Evolutionary conservation across 2,797 vertebrate genomes (phyloP).

Genomic region (Phyllotis vaccarum): DNA sequence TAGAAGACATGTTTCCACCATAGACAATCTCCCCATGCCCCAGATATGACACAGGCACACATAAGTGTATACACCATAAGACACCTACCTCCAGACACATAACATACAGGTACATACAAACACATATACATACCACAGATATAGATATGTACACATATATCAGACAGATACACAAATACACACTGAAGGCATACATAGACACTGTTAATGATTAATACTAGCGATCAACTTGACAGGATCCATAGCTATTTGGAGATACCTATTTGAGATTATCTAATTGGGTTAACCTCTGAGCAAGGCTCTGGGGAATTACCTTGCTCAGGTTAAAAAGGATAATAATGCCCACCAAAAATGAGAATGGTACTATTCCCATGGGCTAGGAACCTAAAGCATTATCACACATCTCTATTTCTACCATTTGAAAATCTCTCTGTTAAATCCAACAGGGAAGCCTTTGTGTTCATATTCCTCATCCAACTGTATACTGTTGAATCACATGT

Average conservation of each 20-base stretch:
- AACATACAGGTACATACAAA: neutral
- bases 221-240: neutral
- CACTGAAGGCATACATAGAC: neutral
- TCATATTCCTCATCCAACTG: no score
- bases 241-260: neutral
- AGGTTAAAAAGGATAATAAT: neutral
- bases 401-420: no score
- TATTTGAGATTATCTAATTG: neutral
- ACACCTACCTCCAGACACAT: neutral
- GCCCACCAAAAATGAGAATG: neutral
- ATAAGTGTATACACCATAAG: neutral
- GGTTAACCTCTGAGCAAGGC: neutral
- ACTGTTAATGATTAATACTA: neutral
- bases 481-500: neutral
- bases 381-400: neutral
- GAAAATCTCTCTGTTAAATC: fast-evolving
- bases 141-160: neutral
- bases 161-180: neutral
- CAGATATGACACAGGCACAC: neutral
- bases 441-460: neutral
- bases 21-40: neutral
- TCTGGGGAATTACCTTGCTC: neutral
- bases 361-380: neutral
- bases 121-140: neutral
- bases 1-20: neutral